phyloP scores from a whole-genome alignment of 2,888 invertebrate species.

The Andrena chrysosceles region DNA sequence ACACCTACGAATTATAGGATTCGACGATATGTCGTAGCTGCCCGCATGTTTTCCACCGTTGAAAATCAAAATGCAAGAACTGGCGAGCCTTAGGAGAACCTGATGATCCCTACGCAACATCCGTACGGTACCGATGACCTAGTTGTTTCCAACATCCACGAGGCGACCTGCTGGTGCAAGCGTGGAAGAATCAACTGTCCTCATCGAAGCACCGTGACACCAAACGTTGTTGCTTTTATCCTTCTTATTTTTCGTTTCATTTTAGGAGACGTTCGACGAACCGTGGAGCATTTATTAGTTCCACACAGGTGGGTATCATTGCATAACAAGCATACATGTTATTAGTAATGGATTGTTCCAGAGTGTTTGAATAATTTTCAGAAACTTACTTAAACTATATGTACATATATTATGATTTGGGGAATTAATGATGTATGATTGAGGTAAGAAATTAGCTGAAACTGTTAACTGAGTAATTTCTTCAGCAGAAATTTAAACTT shows the following conservation, averaged over 20 bases:
- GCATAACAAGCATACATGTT: too few relatives aligned
- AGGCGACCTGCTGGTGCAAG: neutral
- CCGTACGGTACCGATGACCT: neutral
- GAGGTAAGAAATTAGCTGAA: too few relatives aligned
- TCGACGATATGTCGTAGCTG: conserved; percentile 28
- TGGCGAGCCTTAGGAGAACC: neutral
- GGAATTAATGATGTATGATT: too few relatives aligned
- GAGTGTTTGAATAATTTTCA: too few relatives aligned
- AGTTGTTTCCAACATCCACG: conserved; percentile 9
- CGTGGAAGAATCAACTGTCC: neutral
- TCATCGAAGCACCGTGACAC: neutral
- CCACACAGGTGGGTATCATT: too few relatives aligned
- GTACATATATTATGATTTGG: too few relatives aligned
- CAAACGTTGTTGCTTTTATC: neutral
- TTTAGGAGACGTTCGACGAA: too few relatives aligned
- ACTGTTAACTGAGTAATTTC: too few relatives aligned
- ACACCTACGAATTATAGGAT: conserved; percentile 58
- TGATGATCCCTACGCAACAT: conserved; percentile 14
- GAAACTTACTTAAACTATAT: too few relatives aligned
- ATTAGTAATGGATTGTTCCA: too few relatives aligned
- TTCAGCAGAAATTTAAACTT: too few relatives aligned
- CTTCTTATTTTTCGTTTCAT: neutral
- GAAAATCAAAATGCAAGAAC: conserved; percentile 28
- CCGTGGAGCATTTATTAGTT: too few relatives aligned
- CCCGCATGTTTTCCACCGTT: neutral